These are phyloP conservation scores for Brenthis hecate DNA, from an alignment of 2,888 invertebrate genomes.

Conservation along the genomic window DNA sequence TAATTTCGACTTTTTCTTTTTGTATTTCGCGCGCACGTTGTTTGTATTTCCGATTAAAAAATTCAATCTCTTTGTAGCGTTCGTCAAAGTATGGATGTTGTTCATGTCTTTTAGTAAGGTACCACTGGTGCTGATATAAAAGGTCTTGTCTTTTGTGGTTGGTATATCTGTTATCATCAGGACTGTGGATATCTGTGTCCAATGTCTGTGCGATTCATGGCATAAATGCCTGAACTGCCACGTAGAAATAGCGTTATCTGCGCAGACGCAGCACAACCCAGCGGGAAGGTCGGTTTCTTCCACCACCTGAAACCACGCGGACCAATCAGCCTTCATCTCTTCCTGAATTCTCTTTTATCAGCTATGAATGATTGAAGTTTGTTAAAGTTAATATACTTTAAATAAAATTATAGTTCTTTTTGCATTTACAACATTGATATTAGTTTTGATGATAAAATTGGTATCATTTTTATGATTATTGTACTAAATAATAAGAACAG, in stretches of 20 bases:
- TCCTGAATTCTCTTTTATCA: conserved; percentile 23
- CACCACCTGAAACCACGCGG: conserved; percentile 71
- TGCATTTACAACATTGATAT: no score
- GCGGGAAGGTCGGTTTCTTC: conserved; percentile 58
- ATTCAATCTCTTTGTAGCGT: conserved; percentile 49
- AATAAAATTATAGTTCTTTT: no score
- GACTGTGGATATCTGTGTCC: conserved; percentile 50
- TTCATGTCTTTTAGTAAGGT: conserved; percentile 46
- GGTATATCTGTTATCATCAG: conserved; percentile 45
- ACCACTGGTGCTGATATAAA: conserved; percentile 46
- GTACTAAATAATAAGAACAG: no score
- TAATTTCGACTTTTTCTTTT: conserved; percentile 23
- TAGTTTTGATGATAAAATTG: no score
- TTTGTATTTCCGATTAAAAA: conserved; percentile 2
- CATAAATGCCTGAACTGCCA: conserved; percentile 56
- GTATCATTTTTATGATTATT: no score
- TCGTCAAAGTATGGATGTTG: conserved; percentile 19
- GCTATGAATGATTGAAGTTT: neutral
- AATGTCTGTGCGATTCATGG: conserved; percentile 53
- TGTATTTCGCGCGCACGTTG: conserved; percentile 15
- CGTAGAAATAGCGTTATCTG: conserved; percentile 53
- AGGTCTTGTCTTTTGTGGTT: conserved; percentile 49
- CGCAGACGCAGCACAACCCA: conserved; percentile 61
- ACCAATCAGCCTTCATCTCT: conserved; percentile 64
- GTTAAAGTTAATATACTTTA: no score